phyloP scores from a whole-genome alignment of 2,113 vertebrate genomes.

The Melanerpes formicivorus region DNA sequence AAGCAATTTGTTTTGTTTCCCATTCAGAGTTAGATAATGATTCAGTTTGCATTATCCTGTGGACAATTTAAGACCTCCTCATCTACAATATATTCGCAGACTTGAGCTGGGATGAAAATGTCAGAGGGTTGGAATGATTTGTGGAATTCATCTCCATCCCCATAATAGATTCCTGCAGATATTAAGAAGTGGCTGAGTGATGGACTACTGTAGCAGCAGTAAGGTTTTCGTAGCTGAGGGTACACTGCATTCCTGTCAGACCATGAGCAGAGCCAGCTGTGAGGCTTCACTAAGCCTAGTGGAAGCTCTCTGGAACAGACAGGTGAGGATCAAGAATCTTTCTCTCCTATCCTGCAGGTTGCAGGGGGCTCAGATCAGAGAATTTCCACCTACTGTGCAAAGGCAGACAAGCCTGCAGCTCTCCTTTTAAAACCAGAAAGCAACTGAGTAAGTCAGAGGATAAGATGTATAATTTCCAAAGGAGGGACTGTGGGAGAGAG shows the following conservation, averaged over 20 bases:
- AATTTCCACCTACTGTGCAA: neutral
- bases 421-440: neutral
- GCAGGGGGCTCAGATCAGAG: neutral
- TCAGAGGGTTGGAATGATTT: neutral
- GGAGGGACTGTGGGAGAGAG: neutral
- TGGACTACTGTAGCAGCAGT: neutral
- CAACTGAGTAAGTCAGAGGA: neutral
- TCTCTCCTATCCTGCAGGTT: neutral
- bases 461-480: neutral
- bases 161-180: neutral
- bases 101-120: neutral
- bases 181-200: neutral
- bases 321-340: neutral
- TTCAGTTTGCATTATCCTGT: neutral
- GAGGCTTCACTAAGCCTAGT: neutral
- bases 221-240: neutral
- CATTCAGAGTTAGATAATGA: neutral
- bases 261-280: neutral
- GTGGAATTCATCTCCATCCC: neutral
- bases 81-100: neutral
- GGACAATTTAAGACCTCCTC: neutral
- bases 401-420: neutral
- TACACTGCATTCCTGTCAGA: neutral
- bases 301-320: neutral
- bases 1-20: neutral